phyloP scores from a whole-genome alignment of 2,113 vertebrate genomes.

The Naja naja region DNA sequence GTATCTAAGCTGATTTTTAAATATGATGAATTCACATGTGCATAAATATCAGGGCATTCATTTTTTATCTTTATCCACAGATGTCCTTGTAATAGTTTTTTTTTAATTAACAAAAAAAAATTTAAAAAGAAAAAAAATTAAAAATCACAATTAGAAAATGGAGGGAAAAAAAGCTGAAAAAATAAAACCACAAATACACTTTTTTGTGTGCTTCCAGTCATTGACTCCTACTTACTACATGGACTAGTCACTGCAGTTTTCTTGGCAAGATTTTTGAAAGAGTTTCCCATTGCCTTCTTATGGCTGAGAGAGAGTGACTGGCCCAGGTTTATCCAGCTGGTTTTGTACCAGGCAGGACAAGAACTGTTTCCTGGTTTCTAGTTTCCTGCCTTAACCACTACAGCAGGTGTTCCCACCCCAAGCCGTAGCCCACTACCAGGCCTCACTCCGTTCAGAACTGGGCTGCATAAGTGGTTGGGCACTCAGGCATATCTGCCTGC shows the following conservation, averaged over 20 bases:
- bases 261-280: not conserved
- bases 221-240: not conserved
- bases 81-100: not conserved
- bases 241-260: not conserved
- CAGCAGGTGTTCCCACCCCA: not conserved
- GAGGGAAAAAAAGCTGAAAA: not conserved
- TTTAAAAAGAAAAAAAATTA: no score
- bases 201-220: not conserved
- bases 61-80: not conserved
- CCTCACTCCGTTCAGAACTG: not conserved
- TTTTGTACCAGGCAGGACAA: not conserved
- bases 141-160: not conserved
- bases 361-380: not conserved
- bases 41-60: not conserved
- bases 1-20: not conserved
- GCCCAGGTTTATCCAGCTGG: not conserved
- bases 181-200: not conserved
- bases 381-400: not conserved
- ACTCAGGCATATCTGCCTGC: no score
- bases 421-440: not conserved
- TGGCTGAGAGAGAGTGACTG: not conserved
- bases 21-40: not conserved
- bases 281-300: not conserved
- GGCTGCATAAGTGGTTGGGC: not conserved
- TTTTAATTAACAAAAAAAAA: not conserved